A percentile compares a stretch with the other conserved stretches of the same genome.
Evolutionary conservation across 2,113 vertebrate genomes (phyloP).

Genomic region (Aepyceros melampus): DNA sequence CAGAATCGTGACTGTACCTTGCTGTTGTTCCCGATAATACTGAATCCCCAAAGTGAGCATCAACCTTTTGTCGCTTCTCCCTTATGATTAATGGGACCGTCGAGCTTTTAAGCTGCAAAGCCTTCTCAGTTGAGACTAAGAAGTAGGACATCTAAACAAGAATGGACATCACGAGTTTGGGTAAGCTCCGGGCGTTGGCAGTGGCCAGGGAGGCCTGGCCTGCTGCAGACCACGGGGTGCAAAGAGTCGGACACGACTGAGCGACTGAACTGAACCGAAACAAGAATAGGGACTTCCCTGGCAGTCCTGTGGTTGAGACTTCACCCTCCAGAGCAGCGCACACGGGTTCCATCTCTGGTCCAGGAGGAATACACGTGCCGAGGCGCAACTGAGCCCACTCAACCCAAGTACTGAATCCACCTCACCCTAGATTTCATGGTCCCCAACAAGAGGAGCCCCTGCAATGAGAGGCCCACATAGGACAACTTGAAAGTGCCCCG

Average conservation of each 20-base stretch:
- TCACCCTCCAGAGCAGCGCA: neutral
- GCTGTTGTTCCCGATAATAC: neutral
- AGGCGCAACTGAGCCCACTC: neutral
- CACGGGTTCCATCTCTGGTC: neutral
- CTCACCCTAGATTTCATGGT: neutral
- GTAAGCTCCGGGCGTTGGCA: accelerated
- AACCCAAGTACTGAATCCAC: accelerated
- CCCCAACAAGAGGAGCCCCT: neutral
- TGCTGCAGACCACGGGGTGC: accelerated
- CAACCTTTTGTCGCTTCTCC: accelerated
- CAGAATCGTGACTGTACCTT: neutral
- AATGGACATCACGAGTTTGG: accelerated
- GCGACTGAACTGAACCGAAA: accelerated
- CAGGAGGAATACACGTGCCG: accelerated
- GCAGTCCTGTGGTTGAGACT: neutral
- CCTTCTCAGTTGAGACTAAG: neutral
- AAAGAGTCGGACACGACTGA: accelerated
- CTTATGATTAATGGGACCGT: accelerated
- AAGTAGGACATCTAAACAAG: neutral
- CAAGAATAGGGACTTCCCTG: neutral
- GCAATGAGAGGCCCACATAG: accelerated
- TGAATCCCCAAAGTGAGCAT: neutral
- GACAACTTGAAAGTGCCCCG: accelerated
- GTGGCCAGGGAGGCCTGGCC: neutral
- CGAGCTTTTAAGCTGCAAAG: accelerated